Conservation (phyloP, 1,140 invertebrate species). For the Agrilus planipennis region DNA sequence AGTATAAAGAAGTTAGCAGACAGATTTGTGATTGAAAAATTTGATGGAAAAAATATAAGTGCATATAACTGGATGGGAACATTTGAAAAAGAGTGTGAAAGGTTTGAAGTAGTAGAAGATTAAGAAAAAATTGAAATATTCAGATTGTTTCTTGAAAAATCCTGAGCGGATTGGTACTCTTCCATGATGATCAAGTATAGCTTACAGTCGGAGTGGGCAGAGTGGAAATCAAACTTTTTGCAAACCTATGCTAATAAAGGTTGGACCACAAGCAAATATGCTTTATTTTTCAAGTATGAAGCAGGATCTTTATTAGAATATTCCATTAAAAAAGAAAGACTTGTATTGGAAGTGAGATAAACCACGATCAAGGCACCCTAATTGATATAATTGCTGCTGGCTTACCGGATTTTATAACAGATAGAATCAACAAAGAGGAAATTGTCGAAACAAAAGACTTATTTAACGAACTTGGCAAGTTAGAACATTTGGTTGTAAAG, state of each 20-base stretch:
- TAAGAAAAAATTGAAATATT: constrained; percentile 27
- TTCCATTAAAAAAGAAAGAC: too few relatives aligned
- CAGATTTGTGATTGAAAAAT: too few relatives aligned
- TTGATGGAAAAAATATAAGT: too few relatives aligned
- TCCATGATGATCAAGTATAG: background rate
- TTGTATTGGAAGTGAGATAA: background rate
- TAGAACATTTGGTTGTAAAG: constrained; percentile 17
- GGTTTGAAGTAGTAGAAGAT: too few relatives aligned
- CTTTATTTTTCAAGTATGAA: background rate
- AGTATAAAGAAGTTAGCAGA: too few relatives aligned
- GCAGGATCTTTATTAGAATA: constrained; percentile 1
- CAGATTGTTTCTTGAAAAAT: constrained; percentile 8
- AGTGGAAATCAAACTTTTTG: constrained; percentile 20
- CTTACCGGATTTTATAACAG: constrained; percentile 20
- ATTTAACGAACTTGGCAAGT: constrained; percentile 19
- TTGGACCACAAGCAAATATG: background rate
- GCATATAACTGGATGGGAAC: too few relatives aligned
- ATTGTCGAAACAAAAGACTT: constrained; percentile 14
- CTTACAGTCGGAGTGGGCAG: constrained; percentile 28
- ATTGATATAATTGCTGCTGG: constrained; percentile 21
- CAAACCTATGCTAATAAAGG: background rate
- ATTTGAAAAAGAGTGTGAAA: too few relatives aligned
- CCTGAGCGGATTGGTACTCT: constrained; percentile 1
- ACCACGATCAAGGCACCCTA: constrained; percentile 16
- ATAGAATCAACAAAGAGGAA: constrained; percentile 20